phyloP scores from a whole-genome alignment of 2,113 vertebrate species.

The Gasterosteus nipponicus region DNA sequence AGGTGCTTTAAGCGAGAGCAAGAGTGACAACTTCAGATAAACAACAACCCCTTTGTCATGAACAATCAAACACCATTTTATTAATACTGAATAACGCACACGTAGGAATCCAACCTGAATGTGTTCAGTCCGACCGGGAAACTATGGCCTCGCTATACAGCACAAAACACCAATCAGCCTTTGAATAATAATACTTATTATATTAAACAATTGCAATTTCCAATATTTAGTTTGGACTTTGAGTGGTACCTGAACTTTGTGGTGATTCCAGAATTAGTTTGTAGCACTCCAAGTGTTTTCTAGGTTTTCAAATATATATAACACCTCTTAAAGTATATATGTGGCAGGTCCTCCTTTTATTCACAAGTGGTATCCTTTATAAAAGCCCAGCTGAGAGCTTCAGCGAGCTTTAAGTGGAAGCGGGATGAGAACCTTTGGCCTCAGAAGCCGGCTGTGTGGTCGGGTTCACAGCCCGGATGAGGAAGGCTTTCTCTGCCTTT shows the following conservation, averaged over 20 bases:
- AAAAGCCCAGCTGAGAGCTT: conserved; percentile 44
- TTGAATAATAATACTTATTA: neutral
- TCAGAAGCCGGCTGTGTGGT: neutral
- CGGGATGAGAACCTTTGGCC: conserved; percentile 19
- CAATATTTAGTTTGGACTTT: neutral
- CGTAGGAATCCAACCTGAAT: neutral
- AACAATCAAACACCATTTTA: neutral
- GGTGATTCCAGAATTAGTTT: neutral
- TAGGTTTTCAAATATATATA: conserved; percentile 28
- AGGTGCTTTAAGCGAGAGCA: too few relatives aligned
- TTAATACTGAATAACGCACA: neutral
- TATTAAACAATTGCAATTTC: neutral
- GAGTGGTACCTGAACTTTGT: neutral
- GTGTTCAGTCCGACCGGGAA: too few relatives aligned
- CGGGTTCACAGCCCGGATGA: conserved; percentile 7
- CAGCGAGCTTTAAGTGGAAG: conserved; percentile 38
- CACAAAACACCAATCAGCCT: neutral
- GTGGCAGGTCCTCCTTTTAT: conserved; percentile 31
- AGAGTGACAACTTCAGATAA: neutral
- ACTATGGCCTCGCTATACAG: neutral
- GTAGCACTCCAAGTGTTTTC: conserved; percentile 19
- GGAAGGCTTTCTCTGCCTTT: conserved; percentile 20
- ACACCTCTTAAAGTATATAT: conserved; percentile 28
- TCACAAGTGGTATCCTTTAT: conserved; percentile 20
- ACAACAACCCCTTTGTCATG: neutral